Percentiles rank a stretch among this genome's conserved stretches.
These are phyloP conservation scores for Caenorhabditis virilis DNA, from an alignment of 2,888 invertebrate species.

Conservation along the genomic window DNA sequence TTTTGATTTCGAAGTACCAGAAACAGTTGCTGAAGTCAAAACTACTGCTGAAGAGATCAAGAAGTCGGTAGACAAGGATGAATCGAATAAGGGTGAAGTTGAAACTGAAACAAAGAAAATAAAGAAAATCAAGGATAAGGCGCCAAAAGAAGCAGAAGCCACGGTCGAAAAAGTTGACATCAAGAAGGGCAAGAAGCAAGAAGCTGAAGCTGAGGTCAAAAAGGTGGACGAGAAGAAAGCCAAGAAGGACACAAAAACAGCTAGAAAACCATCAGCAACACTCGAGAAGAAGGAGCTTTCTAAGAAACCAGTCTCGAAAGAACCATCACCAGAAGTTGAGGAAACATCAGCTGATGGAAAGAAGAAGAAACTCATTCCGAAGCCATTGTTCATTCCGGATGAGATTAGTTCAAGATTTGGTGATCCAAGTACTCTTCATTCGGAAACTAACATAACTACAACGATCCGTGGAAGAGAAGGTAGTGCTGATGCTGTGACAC, in stretches of 20 bases:
- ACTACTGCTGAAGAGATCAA: too few relatives aligned
- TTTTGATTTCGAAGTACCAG: slow-evolving; percentile 8
- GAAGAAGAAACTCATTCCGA: slow-evolving; percentile 46
- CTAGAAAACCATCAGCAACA: slow-evolving; percentile 6
- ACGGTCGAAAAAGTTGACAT: too few relatives aligned
- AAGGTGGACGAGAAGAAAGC: too few relatives aligned
- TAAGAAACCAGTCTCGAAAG: slow-evolving; percentile 9
- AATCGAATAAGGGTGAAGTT: slow-evolving; percentile 23
- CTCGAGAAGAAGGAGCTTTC: slow-evolving; percentile 10
- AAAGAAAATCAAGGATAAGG: too few relatives aligned
- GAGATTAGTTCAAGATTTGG: slow-evolving; percentile 64
- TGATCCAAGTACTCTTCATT: slow-evolving; percentile 55
- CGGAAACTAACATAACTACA: slow-evolving; percentile 53
- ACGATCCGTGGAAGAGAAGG: slow-evolving; percentile 52
- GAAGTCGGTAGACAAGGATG: too few relatives aligned
- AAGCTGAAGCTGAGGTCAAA: slow-evolving; percentile 8
- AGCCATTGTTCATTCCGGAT: slow-evolving; percentile 63
- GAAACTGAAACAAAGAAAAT: slow-evolving; percentile 8
- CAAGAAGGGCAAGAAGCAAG: slow-evolving; percentile 7
- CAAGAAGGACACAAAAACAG: too few relatives aligned
- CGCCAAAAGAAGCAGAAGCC: too few relatives aligned
- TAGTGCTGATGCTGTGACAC: slow-evolving; percentile 49
- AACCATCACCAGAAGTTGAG: background rate
- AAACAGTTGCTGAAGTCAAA: too few relatives aligned
- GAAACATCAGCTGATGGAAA: slow-evolving; percentile 1